These are phyloP conservation scores for Ormyrus thymus DNA, from an alignment of 2,888 invertebrate genomes.

Conservation along the genomic window DNA sequence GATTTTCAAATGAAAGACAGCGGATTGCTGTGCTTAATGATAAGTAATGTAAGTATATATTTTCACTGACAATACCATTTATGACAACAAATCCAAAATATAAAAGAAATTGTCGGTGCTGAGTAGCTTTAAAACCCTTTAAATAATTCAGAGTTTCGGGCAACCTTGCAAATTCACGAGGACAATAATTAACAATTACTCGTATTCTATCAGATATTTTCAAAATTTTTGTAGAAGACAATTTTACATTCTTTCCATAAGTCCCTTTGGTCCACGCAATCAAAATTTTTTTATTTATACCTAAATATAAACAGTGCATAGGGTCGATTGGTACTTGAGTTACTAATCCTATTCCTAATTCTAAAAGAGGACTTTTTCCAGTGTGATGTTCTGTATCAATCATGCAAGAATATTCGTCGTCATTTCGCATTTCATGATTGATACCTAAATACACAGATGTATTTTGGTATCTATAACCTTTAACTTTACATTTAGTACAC, in stretches of 20 bases:
- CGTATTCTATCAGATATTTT: slow-evolving; percentile 46
- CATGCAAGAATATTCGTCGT: background rate
- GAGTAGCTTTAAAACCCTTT: slow-evolving; percentile 58
- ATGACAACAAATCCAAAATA: slow-evolving; percentile 60
- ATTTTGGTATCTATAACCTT: background rate
- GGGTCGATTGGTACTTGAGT: too few species aligned
- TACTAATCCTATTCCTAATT: slow-evolving; percentile 21
- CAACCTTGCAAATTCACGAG: slow-evolving; percentile 60
- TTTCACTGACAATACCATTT: slow-evolving; percentile 33
- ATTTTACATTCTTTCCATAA: background rate
- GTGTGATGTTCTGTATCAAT: background rate
- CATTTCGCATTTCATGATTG: background rate
- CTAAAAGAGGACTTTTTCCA: background rate
- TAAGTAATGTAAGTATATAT: slow-evolving; percentile 48
- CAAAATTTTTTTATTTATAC: too few species aligned
- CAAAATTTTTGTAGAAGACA: slow-evolving; percentile 31
- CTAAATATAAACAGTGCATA: too few species aligned
- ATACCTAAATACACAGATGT: background rate
- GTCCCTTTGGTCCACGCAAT: slow-evolving; percentile 32
- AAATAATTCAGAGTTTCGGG: slow-evolving; percentile 55
- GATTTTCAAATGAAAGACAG: background rate
- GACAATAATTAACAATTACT: slow-evolving; percentile 47
- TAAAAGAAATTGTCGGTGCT: slow-evolving; percentile 58
- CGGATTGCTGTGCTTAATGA: slow-evolving; percentile 39
- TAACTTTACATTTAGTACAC: background rate